Conservation (phyloP, 2,797 vertebrate genomes). For the Jordanella pulchra region DNA sequence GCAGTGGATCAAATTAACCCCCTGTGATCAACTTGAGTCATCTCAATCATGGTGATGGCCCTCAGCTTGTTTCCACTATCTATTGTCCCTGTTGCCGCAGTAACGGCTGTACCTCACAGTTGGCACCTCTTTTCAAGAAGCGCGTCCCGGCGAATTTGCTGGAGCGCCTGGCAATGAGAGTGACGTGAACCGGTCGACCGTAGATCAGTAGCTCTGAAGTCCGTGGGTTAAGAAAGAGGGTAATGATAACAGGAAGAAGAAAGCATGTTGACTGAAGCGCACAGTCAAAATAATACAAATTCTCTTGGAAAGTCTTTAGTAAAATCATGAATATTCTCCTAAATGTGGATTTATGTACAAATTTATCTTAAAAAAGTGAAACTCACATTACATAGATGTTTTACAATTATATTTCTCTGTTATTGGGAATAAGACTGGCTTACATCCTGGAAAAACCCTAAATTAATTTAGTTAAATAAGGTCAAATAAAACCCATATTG, state of each 20-base stretch:
- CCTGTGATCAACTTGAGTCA: constrained; percentile 57
- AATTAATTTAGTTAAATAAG: too few species aligned
- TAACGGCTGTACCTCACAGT: constrained; percentile 87
- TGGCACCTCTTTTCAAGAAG: constrained; percentile 96
- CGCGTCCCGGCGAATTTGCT: constrained; percentile 96
- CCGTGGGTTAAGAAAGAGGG: constrained; percentile 77
- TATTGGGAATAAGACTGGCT: not conserved
- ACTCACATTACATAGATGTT: not conserved
- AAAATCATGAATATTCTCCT: not conserved
- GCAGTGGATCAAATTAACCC: constrained; percentile 55
- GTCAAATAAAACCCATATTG: too few species aligned
- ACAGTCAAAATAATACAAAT: not conserved
- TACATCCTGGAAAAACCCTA: not conserved
- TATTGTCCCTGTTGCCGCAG: constrained; percentile 52
- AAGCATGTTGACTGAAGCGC: not conserved
- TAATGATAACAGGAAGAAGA: not conserved
- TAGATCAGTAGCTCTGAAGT: constrained; percentile 92
- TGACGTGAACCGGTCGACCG: constrained; percentile 93
- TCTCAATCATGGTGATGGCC: constrained; percentile 46
- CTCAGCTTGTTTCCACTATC: constrained; percentile 34
- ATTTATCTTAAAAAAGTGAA: not conserved
- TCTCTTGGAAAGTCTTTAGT: not conserved
- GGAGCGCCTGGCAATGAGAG: constrained; percentile 95
- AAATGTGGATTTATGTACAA: not conserved
- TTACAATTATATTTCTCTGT: not conserved